Evolutionary conservation across 1,140 invertebrate genomes (phyloP).

Genomic region (Dreissena rostriformis): DNA sequence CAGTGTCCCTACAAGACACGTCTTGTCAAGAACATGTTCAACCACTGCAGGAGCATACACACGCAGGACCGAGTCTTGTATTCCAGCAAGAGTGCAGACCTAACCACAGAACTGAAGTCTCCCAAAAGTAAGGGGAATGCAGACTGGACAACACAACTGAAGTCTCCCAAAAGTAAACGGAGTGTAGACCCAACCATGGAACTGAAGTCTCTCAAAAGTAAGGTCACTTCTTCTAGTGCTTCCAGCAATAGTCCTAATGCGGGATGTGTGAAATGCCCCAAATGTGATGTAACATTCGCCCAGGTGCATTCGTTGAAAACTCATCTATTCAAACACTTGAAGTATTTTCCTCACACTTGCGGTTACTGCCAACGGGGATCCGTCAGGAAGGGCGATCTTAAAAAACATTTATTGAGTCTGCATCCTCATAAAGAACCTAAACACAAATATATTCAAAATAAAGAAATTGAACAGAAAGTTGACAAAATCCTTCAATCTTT

Average conservation of each 20-base stretch:
- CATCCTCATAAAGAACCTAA: constrained; percentile 23
- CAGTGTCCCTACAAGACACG: constrained; percentile 42
- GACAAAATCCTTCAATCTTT: constrained; percentile 1
- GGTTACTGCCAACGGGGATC: constrained; percentile 11
- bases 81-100: background rate
- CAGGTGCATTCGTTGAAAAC: background rate
- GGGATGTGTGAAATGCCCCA: constrained; percentile 15
- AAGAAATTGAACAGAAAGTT: constrained; percentile 43
- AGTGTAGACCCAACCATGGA: too few relatives aligned
- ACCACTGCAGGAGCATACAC: constrained; percentile 50
- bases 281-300: constrained; percentile 19
- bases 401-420: background rate
- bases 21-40: constrained; percentile 45
- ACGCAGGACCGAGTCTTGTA: constrained; percentile 4
- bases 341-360: constrained; percentile 44
- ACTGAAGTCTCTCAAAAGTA: background rate
- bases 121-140: background rate
- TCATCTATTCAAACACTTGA: constrained; percentile 45
- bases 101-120: background rate
- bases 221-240: too few relatives aligned
- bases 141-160: background rate
- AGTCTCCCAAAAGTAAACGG: background rate
- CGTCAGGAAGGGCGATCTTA: background rate
- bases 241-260: too few relatives aligned
- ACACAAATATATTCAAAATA: background rate